phyloP scores from a whole-genome alignment of 2,888 invertebrate species.

The Pterobdella sp. region DNA sequence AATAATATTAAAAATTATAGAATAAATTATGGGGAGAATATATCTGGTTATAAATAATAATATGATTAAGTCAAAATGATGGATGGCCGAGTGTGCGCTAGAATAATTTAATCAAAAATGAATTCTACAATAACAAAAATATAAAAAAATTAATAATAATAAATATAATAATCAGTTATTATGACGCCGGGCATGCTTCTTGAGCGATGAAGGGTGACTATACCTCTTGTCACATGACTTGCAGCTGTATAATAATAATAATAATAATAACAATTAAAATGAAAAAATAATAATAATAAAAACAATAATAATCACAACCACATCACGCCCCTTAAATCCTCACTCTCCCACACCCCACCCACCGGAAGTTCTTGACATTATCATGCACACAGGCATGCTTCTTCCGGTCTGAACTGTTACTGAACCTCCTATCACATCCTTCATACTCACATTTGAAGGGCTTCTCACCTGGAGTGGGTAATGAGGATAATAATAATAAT shows the following conservation, averaged over 20 bases:
- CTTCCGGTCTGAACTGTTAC: constrained; percentile 12
- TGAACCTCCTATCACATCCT: neutral
- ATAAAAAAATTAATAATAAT: too few relatives aligned
- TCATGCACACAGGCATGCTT: neutral
- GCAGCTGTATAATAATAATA: neutral
- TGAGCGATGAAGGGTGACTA: constrained; percentile 5
- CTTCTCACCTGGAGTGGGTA: neutral
- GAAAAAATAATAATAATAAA: neutral
- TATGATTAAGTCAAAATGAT: too few relatives aligned
- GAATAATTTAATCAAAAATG: too few relatives aligned
- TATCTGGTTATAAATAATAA: too few relatives aligned
- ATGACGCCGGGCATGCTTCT: neutral
- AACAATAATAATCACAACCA: neutral
- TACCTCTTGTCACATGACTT: neutral
- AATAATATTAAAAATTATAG: too few relatives aligned
- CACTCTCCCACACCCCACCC: neutral
- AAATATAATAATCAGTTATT: too few relatives aligned
- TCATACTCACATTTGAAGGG: neutral
- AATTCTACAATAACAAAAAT: too few relatives aligned
- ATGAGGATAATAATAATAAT: neutral
- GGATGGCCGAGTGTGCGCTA: too few relatives aligned
- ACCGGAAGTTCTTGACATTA: neutral
- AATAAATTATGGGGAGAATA: too few relatives aligned
- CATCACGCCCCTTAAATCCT: neutral
- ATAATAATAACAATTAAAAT: neutral